Evolutionary conservation across 2,888 invertebrate species (phyloP), one percentile per base, ranked within the genome.

Genomic region (Campoplex nolae): DNA sequence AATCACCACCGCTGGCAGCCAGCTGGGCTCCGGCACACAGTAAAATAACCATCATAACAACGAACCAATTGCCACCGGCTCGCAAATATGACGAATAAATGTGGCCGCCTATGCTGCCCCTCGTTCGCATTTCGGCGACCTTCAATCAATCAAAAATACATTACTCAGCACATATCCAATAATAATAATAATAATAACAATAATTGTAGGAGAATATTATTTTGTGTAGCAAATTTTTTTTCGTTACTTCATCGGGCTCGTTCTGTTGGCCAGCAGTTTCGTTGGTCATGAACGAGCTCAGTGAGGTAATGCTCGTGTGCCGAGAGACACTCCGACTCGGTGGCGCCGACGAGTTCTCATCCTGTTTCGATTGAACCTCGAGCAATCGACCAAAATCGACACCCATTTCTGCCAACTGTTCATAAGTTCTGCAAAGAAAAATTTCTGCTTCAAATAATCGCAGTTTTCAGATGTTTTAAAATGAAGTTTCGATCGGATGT

Each of bases 381-480:
- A 98, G 93, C 86, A 98, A 94, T 91, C 96, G 95, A 0, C 97
- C 97, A 93, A 98, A 98, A 94, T 98, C 97, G 90, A 97, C 94
- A 0, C 97, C 98, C 8, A 96, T 96, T 6, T 96, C 96, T 89
- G 96, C 96, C 2, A 98, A 95, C 2, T 97, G 96, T 28, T 96
- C 96, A 92, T 97, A 98, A 83, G 97, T 96, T 77, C 94, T 94
- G 56, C 58, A 28, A 58, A 58, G 13, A 9, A 0, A 16, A 11
- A 28, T 8, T n/a, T 54, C 18, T n/a, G n/a, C n/a, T 54, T 54
- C 23, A 23, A n/a, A 56, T 23, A 8, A 2, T n/a, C n/a, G n/a
- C 0, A 54, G n/a, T 7, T 18, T n/a, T n/a, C 2, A 23, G n/a
- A n/a, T 23, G 11, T 28, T 23, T 2, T 28, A 28, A 58, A 58